phyloP scores from a whole-genome alignment of 2,888 invertebrate species.

The Drosophila subquinaria region DNA sequence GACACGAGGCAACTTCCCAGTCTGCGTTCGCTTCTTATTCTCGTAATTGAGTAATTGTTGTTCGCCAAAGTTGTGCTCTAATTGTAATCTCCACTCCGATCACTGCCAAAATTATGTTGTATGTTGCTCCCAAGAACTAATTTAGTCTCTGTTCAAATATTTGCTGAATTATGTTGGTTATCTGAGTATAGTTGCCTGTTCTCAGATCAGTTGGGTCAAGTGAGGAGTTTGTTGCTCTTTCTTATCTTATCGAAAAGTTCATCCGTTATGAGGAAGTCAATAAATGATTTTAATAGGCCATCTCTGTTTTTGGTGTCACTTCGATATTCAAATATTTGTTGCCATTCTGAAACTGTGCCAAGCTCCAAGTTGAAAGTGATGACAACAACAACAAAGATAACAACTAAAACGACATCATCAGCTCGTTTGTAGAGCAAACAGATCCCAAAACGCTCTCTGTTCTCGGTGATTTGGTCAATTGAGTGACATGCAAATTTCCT shows the following conservation, averaged over 20 bases:
- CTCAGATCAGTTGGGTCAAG: constrained; percentile 32
- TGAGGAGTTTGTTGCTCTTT: constrained; percentile 62
- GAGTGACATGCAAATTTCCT: constrained; percentile 80
- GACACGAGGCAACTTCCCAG: constrained; percentile 20
- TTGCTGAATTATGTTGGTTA: constrained; percentile 29
- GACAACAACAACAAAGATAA: constrained; percentile 33
- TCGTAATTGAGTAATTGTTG: constrained; percentile 63
- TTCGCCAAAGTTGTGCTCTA: constrained; percentile 58
- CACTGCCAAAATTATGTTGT: constrained; percentile 60
- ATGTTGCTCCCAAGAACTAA: constrained; percentile 51
- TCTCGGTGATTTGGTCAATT: constrained; percentile 57
- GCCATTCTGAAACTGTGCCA: constrained; percentile 58
- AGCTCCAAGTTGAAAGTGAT: constrained; percentile 44
- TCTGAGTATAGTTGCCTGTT: constrained; percentile 28
- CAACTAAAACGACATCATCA: constrained; percentile 19
- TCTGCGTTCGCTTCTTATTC: constrained; percentile 1
- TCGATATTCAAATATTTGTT: constrained; percentile 70
- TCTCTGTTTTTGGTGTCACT: constrained; percentile 56
- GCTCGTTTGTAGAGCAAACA: constrained; percentile 72
- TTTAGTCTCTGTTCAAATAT: constrained; percentile 27
- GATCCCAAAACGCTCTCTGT: constrained; percentile 47
- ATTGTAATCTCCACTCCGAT: constrained; percentile 66
- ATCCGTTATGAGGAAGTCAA: constrained; percentile 65
- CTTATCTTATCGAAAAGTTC: constrained; percentile 45
- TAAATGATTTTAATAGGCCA: constrained; percentile 41